Conservation (phyloP, 2,888 invertebrate genomes). For the Aspidiotus rigidus region DNA sequence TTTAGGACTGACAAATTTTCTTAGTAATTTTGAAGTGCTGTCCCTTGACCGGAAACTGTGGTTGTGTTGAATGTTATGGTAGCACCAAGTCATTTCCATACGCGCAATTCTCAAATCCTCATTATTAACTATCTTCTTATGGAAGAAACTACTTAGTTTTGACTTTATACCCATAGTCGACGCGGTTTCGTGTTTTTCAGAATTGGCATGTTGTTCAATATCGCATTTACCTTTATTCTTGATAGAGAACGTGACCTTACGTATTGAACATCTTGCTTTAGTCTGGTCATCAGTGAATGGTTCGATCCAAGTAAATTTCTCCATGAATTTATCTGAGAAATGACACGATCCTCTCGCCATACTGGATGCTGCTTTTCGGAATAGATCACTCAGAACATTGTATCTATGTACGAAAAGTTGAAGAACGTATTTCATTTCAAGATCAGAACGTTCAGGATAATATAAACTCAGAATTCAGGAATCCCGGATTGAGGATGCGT, state of each 20-base stretch:
- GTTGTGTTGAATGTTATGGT: slow-evolving; percentile 28
- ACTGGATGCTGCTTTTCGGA: not conserved
- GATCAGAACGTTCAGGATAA: not conserved
- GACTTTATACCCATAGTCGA: not conserved
- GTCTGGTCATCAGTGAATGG: not conserved
- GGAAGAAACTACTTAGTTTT: not conserved
- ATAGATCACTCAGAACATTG: slow-evolving; percentile 1
- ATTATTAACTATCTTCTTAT: slow-evolving; percentile 5
- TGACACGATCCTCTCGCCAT: slow-evolving; percentile 9
- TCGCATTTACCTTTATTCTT: slow-evolving; percentile 10
- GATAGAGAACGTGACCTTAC: not conserved
- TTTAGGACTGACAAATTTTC: slow-evolving; percentile 20
- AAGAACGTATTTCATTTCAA: not conserved
- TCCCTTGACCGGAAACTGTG: slow-evolving; percentile 26
- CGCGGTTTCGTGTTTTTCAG: not conserved
- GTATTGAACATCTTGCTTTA: not conserved
- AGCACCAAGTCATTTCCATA: slow-evolving; percentile 31
- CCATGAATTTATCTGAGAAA: slow-evolving; percentile 6
- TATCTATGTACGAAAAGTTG: not conserved
- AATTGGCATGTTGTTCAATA: not conserved
- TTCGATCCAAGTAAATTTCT: slow-evolving; percentile 5
- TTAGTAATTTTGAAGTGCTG: slow-evolving; percentile 31
- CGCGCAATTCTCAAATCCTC: slow-evolving; percentile 16
- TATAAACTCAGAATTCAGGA: too few species aligned
- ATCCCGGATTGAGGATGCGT: too few species aligned